Conservation (phyloP, 2,797 vertebrate genomes). For the Sebastes oblongus region DNA sequence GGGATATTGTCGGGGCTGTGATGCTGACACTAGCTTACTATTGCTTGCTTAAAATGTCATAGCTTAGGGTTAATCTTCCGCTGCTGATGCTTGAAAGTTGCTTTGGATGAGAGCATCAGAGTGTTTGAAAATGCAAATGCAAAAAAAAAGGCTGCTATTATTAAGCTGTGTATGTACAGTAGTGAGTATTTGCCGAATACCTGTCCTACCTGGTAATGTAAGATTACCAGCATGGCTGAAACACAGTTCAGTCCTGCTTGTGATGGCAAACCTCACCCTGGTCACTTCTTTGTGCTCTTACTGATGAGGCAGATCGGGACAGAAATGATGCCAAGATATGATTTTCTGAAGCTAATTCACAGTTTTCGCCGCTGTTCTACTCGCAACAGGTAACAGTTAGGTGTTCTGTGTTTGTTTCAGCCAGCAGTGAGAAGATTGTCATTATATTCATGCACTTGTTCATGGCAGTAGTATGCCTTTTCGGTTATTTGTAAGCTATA, state of each 20-base stretch:
- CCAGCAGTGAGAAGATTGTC: neutral
- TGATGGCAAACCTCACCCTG: neutral
- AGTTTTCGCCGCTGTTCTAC: neutral
- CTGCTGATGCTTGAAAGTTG: neutral
- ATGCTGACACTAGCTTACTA: neutral
- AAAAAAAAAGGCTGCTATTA: neutral
- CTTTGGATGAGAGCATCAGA: neutral
- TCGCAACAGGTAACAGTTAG: neutral
- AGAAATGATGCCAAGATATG: neutral
- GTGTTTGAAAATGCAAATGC: neutral
- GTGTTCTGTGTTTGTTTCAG: neutral
- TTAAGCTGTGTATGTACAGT: neutral
- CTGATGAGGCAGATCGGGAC: neutral
- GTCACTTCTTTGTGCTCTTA: neutral
- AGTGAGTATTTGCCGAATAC: constrained; percentile 11
- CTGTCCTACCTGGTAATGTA: constrained; percentile 2
- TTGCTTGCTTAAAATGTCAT: too few species aligned
- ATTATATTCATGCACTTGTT: neutral
- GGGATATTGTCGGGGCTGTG: too few species aligned
- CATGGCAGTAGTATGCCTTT: neutral
- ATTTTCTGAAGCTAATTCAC: constrained; percentile 6
- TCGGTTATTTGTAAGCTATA: neutral
- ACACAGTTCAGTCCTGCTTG: neutral
- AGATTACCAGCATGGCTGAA: neutral
- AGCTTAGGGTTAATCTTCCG: neutral